Evolutionary conservation across 2,113 vertebrate species (phyloP).

Genomic region (Rhinichthys klamathensis): DNA sequence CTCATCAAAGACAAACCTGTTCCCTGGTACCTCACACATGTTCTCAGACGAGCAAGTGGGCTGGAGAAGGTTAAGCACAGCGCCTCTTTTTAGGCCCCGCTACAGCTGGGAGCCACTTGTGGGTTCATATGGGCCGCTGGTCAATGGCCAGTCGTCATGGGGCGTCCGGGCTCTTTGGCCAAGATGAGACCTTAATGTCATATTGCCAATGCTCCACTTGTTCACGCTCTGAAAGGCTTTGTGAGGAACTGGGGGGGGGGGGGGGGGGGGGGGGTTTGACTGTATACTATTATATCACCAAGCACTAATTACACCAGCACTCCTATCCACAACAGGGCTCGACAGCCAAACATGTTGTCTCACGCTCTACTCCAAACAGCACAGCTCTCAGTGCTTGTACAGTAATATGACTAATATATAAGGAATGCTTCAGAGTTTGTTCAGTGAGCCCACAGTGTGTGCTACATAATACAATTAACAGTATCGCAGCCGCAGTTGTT

Average conservation of each 20-base stretch:
- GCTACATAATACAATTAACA: slow-evolving; percentile 37
- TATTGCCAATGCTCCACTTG: slow-evolving; percentile 45
- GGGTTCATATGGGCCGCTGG: slow-evolving; percentile 15
- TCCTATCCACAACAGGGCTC: slow-evolving; percentile 66
- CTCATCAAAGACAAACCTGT: slow-evolving; percentile 53
- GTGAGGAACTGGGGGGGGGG: slow-evolving; percentile 58
- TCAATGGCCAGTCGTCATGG: slow-evolving; percentile 17
- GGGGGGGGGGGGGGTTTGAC: slow-evolving; percentile 54
- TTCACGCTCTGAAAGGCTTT: slow-evolving; percentile 61
- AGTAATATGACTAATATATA: slow-evolving; percentile 71
- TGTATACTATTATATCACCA: slow-evolving; percentile 73
- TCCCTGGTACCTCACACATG: slow-evolving; percentile 45
- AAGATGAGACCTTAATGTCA: slow-evolving; percentile 14
- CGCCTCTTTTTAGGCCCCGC: slow-evolving; percentile 17
- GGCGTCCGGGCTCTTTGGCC: slow-evolving; percentile 19
- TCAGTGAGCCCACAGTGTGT: slow-evolving; percentile 38
- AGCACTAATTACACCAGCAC: slow-evolving; percentile 73
- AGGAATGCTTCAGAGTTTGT: slow-evolving; percentile 70
- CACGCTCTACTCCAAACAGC: slow-evolving; percentile 65
- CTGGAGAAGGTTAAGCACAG: slow-evolving; percentile 18
- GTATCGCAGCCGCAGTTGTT: background rate
- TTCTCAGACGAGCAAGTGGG: slow-evolving; percentile 43
- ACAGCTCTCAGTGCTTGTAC: slow-evolving; percentile 54
- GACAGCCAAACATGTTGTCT: slow-evolving; percentile 74
- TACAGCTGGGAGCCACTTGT: slow-evolving; percentile 48